These are phyloP conservation scores for Ips typographus DNA, from an alignment of 1,140 invertebrate genomes.

Conservation along the genomic window DNA sequence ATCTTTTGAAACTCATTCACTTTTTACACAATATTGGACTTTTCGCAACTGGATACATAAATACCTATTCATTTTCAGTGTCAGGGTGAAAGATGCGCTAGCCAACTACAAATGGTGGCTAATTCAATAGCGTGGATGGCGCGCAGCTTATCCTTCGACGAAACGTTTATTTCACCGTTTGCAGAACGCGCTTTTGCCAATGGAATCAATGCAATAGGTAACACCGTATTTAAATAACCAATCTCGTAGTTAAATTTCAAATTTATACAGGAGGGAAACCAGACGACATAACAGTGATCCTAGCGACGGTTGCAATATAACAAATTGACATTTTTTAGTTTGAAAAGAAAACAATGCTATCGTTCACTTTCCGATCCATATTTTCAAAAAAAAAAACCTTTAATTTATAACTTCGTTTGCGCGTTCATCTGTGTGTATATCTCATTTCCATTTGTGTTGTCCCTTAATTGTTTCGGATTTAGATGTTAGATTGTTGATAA, in stretches of 20 bases:
- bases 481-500: not conserved
- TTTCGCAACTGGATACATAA: not conserved
- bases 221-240: conserved; percentile 40
- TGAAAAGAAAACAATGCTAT: not conserved
- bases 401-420: conserved; percentile 14
- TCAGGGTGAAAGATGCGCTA: conserved; percentile 70
- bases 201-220: conserved; percentile 90
- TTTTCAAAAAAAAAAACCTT: not conserved
- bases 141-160: conserved; percentile 87
- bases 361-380: not conserved
- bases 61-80: conserved; percentile 48
- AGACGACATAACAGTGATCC: conserved; percentile 95
- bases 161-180: conserved; percentile 94
- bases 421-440: conserved; percentile 7
- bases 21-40: too few species aligned
- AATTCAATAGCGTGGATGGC: conserved; percentile 95
- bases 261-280: conserved; percentile 83
- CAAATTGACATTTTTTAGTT: not conserved
- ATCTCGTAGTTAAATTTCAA: not conserved
- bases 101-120: conserved; percentile 82
- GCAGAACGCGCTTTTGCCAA: conserved; percentile 87
- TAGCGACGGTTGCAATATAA: conserved; percentile 79
- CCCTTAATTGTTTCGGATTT: not conserved
- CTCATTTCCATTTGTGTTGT: conserved; percentile 21
- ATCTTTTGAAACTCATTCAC: not conserved